Conservation (phyloP, 2,113 vertebrate species). For the Aleadryas rufinucha region DNA sequence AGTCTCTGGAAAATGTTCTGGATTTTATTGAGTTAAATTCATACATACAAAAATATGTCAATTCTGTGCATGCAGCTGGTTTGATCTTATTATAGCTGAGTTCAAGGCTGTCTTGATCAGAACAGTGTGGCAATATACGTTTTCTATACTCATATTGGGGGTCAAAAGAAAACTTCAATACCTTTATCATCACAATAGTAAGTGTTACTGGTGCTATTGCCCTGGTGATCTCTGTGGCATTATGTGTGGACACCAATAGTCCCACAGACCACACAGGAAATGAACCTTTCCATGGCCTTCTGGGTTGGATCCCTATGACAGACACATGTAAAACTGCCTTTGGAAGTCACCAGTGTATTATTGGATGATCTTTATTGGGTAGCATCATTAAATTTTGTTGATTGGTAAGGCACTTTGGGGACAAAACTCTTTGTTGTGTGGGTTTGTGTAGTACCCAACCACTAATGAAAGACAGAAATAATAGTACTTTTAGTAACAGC, state of each 20-base stretch:
- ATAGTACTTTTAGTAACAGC: not conserved
- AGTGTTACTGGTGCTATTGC: not conserved
- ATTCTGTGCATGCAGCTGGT: not conserved
- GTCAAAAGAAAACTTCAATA: not conserved
- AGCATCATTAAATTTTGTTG: not conserved
- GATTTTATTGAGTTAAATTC: not conserved
- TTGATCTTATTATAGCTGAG: not conserved
- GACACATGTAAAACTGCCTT: not conserved
- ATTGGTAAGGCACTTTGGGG: not conserved
- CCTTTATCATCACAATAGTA: not conserved
- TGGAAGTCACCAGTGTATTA: not conserved
- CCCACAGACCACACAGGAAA: not conserved
- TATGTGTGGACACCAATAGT: not conserved
- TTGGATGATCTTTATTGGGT: not conserved
- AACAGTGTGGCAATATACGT: not conserved
- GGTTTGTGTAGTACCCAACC: not conserved
- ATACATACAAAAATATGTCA: not conserved
- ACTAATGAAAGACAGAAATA: not conserved
- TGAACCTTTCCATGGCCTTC: rapidly evolving
- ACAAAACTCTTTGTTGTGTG: not conserved
- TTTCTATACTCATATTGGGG: not conserved
- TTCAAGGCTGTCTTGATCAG: not conserved
- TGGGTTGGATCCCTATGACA: not conserved
- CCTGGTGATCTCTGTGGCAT: not conserved
- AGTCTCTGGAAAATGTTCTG: constrained; percentile 12